Conservation (phyloP, 2,113 vertebrate genomes). For the Pterocles gutturalis region DNA sequence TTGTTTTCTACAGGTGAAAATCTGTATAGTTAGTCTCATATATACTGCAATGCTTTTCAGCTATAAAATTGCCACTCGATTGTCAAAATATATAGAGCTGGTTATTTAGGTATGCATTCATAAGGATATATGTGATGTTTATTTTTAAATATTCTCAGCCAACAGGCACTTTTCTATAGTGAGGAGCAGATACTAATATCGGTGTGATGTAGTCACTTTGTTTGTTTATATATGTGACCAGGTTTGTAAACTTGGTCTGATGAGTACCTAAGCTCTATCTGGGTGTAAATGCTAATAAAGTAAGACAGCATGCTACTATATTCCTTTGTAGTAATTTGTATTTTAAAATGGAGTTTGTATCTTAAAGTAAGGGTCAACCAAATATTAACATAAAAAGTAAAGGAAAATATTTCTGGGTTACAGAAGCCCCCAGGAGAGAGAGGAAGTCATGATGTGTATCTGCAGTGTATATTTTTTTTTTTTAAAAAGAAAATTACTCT, state of each 20-base stretch:
- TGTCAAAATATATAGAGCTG: background rate
- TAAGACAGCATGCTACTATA: background rate
- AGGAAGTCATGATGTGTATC: background rate
- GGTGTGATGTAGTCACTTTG: background rate
- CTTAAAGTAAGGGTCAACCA: background rate
- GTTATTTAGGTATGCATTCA: background rate
- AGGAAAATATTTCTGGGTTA: background rate
- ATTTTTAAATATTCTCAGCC: background rate
- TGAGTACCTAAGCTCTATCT: background rate
- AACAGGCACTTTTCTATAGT: background rate
- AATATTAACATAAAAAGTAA: background rate
- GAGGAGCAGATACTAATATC: background rate
- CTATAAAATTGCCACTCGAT: background rate
- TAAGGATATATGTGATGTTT: background rate
- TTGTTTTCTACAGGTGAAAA: slow-evolving; percentile 47
- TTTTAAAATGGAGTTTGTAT: background rate
- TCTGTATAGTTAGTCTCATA: background rate
- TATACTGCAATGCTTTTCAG: background rate
- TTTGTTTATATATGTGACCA: background rate
- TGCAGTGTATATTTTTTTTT: background rate
- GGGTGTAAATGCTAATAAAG: background rate
- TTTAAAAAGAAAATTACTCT: background rate
- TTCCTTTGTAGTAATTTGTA: background rate
- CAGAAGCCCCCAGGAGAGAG: background rate
- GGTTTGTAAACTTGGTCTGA: background rate